A percentile compares a stretch with the other conserved stretches of the same genome.
phyloP scores from a whole-genome alignment of 1,140 invertebrate species.

The Acromyrmex heyeri region DNA sequence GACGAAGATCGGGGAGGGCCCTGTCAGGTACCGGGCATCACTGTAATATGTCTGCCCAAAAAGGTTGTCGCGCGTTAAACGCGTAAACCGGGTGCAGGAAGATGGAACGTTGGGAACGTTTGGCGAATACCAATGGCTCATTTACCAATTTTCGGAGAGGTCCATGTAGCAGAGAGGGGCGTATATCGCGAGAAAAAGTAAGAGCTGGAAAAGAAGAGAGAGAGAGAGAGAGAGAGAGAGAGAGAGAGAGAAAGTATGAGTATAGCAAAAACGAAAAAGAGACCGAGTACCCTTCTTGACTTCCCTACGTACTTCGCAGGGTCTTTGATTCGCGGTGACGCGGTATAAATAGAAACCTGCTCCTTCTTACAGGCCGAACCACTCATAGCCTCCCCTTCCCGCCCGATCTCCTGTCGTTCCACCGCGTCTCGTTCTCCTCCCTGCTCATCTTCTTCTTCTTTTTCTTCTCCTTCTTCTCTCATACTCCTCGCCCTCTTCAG shows the following conservation, averaged over 20 bases:
- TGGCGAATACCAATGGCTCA: slow-evolving; percentile 46
- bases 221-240: not conserved
- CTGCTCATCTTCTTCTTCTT: slow-evolving; percentile 64
- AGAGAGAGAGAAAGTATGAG: not conserved
- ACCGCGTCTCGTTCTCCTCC: slow-evolving; percentile 50
- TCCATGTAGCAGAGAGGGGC: not conserved
- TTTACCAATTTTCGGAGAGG: slow-evolving; percentile 65
- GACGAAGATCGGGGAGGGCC: not conserved
- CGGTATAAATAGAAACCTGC: slow-evolving; percentile 80
- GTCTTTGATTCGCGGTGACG: slow-evolving; percentile 79
- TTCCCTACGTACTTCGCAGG: slow-evolving; percentile 70
- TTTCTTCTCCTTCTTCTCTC: slow-evolving; percentile 55
- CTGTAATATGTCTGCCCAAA: slow-evolving; percentile 43
- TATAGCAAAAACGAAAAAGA: slow-evolving; percentile 37
- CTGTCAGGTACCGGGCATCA: slow-evolving; percentile 22
- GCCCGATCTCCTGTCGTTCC: slow-evolving; percentile 20
- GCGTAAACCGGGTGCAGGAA: slow-evolving; percentile 27
- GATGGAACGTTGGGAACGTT: slow-evolving; percentile 11
- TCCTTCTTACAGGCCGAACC: slow-evolving; percentile 70
- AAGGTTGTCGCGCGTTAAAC: slow-evolving; percentile 43
- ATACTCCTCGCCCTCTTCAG: slow-evolving; percentile 39
- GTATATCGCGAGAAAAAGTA: slow-evolving; percentile 10
- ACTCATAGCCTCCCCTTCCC: slow-evolving; percentile 59
- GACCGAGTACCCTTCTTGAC: slow-evolving; percentile 65
- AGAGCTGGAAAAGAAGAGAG: not conserved